A percentile compares a stretch with the other conserved stretches of the same genome.
phyloP scores from a whole-genome alignment of 2,113 vertebrate species.

The Gracilinanus agilis region DNA sequence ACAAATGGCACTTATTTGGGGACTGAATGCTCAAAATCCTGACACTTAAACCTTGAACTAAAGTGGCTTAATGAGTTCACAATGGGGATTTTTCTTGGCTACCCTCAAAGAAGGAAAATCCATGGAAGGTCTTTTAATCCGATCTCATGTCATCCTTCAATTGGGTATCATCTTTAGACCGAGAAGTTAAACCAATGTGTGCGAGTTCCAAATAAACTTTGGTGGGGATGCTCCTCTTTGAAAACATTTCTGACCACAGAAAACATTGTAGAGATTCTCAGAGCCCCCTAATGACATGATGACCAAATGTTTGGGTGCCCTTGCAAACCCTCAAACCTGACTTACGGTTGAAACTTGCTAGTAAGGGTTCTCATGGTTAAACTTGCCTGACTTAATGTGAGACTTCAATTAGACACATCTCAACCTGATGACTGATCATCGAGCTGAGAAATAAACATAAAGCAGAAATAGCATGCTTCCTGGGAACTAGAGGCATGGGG shows the following conservation, averaged over 20 bases:
- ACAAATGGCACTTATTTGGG: conserved; percentile 61
- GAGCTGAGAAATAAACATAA: not conserved
- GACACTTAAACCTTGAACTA: conserved; percentile 73
- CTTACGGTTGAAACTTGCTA: not conserved
- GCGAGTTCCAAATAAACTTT: conserved; percentile 61
- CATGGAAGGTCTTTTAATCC: conserved; percentile 66
- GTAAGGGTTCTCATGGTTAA: conserved; percentile 24
- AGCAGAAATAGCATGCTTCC: not conserved
- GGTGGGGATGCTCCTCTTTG: conserved; percentile 65
- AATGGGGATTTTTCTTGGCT: conserved; percentile 79
- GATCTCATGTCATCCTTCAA: conserved; percentile 77
- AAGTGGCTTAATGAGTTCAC: conserved; percentile 62
- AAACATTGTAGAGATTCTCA: not conserved
- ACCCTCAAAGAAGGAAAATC: conserved; percentile 66
- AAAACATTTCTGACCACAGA: conserved; percentile 25
- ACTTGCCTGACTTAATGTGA: conserved; percentile 10
- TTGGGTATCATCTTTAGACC: conserved; percentile 52
- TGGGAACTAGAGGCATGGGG: conserved; percentile 14
- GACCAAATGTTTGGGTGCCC: not conserved
- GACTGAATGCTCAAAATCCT: conserved; percentile 66
- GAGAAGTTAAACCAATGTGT: conserved; percentile 46
- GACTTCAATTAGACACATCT: not conserved
- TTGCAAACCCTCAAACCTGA: not conserved
- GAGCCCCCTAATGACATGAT: not conserved
- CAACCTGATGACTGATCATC: not conserved